These are phyloP conservation scores for Hyppa rectilinea DNA, from an alignment of 2,888 invertebrate genomes.

Conservation along the genomic window DNA sequence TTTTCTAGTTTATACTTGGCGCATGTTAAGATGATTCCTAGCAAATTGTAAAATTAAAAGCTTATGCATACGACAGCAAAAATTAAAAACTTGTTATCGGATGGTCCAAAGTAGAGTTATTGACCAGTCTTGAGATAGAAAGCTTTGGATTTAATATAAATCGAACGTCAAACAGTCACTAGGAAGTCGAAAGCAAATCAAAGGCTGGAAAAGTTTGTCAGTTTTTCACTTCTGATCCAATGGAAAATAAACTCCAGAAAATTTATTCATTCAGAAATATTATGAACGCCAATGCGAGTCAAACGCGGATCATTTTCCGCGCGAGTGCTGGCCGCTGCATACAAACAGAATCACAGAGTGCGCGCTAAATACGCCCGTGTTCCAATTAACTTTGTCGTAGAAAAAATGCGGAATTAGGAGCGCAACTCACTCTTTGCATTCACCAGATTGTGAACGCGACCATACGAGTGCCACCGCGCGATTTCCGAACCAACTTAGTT, in stretches of 20 bases:
- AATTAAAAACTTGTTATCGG: not conserved
- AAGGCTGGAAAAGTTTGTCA: constrained; percentile 35
- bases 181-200: constrained; percentile 41
- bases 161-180: constrained; percentile 23
- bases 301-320: constrained; percentile 76
- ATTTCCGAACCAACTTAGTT: constrained; percentile 77
- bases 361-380: constrained; percentile 71
- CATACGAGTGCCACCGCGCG: constrained; percentile 71
- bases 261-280: constrained; percentile 69
- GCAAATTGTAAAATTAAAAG: not conserved
- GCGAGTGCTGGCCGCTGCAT: constrained; percentile 71
- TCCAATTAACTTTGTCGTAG: constrained; percentile 74
- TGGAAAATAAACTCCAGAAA: constrained; percentile 52
- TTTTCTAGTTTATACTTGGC: not conserved
- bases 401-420: constrained; percentile 70
- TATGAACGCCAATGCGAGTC: constrained; percentile 72
- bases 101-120: not conserved
- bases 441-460: constrained; percentile 71
- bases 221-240: constrained; percentile 44
- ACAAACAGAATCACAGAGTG: constrained; percentile 78
- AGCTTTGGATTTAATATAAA: constrained; percentile 41
- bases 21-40: not conserved
- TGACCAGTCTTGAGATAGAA: not conserved
- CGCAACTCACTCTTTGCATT: constrained; percentile 71
- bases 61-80: not conserved